Percentiles rank a stretch among this genome's conserved stretches.
Conservation (phyloP, 2,113 vertebrate genomes). For the Acanthisitta chloris region DNA sequence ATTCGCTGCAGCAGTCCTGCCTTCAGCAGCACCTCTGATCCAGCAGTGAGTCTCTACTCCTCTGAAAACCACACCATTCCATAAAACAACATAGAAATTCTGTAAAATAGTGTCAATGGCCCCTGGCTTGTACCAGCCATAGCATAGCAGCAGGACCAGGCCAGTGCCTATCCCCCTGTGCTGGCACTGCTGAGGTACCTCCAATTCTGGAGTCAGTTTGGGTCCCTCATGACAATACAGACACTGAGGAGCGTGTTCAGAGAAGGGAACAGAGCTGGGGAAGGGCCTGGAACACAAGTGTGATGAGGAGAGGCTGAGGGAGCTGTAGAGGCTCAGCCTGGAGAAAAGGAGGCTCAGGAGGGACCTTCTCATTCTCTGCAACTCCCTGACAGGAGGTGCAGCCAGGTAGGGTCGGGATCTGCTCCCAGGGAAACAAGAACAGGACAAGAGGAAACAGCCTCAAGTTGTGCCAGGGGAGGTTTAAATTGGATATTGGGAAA, state of each 20-base stretch:
- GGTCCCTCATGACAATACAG: neutral
- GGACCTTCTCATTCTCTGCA: neutral
- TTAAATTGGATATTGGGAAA: neutral
- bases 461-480: no score
- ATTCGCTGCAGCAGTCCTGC: neutral
- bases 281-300: neutral
- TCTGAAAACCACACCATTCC: accelerated
- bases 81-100: no score
- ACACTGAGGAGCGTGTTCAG: neutral
- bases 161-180: neutral
- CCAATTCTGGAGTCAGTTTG: accelerated
- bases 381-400: neutral
- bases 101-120: neutral
- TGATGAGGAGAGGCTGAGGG: accelerated
- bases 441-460: neutral
- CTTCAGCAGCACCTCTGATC: neutral
- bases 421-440: neutral
- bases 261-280: neutral
- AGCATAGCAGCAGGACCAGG: neutral
- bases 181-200: neutral
- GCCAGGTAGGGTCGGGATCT: accelerated
- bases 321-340: neutral
- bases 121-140: neutral
- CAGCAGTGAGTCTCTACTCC: neutral
- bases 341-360: neutral